phyloP scores from a whole-genome alignment of 2,888 invertebrate species.

The Pheosia tremula region DNA sequence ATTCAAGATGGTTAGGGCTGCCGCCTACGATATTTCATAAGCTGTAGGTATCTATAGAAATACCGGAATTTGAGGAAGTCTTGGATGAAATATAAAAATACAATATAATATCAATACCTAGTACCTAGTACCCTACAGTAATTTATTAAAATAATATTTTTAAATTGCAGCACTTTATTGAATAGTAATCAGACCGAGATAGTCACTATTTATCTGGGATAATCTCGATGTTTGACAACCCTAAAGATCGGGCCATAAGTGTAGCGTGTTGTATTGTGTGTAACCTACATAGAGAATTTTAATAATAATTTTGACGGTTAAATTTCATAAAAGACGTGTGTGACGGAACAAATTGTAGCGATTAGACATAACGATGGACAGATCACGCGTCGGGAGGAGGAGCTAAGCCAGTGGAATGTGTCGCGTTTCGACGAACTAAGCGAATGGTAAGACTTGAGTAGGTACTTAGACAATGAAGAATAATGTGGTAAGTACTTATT shows the following conservation, averaged over 20 bases:
- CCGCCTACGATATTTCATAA: neutral
- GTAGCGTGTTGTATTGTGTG: neutral
- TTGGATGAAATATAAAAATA: too few relatives aligned
- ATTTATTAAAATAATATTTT: too few relatives aligned
- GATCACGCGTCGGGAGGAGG: slow-evolving; percentile 2
- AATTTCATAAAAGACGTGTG: slow-evolving; percentile 3
- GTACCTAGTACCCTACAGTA: too few relatives aligned
- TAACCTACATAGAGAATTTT: neutral
- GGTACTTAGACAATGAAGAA: neutral
- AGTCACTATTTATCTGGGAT: neutral
- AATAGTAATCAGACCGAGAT: too few relatives aligned
- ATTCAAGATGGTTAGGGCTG: slow-evolving; percentile 20
- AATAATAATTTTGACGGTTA: slow-evolving; percentile 3
- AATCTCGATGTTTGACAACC: neutral
- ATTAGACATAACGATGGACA: slow-evolving; percentile 4
- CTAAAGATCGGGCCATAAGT: slow-evolving; percentile 1
- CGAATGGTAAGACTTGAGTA: neutral
- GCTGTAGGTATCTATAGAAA: too few relatives aligned
- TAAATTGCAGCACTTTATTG: too few relatives aligned
- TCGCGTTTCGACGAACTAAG: neutral
- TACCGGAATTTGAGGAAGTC: too few relatives aligned
- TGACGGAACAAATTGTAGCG: slow-evolving; percentile 5
- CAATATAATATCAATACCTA: too few relatives aligned
- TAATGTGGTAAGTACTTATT: too few relatives aligned
- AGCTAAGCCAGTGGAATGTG: neutral